Evolutionary conservation across 2,113 vertebrate genomes (phyloP).

Genomic region (Actenoides hombroni): DNA sequence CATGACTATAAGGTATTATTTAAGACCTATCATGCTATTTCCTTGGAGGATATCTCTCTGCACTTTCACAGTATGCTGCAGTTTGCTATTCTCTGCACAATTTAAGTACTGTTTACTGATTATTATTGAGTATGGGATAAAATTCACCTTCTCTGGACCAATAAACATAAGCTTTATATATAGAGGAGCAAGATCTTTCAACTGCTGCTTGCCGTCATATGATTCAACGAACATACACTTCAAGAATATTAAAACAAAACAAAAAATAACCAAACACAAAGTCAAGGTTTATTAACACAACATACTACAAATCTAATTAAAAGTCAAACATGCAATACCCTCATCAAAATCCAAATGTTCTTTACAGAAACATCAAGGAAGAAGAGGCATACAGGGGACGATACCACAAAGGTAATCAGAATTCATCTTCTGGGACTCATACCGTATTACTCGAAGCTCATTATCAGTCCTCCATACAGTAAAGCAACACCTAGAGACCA

Average conservation of each 20-base stretch:
- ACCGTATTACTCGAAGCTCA: slow-evolving; percentile 86
- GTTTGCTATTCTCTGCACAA: slow-evolving; percentile 19
- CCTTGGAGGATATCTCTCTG: slow-evolving; percentile 12
- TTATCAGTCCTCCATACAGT: slow-evolving; percentile 84
- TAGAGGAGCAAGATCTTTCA: not conserved
- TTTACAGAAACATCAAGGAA: slow-evolving; percentile 80
- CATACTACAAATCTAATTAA: slow-evolving; percentile 77
- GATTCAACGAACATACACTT: not conserved
- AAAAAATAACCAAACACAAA: not conserved
- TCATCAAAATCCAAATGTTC: slow-evolving; percentile 80
- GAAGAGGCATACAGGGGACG: slow-evolving; percentile 65
- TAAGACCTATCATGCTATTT: slow-evolving; percentile 20
- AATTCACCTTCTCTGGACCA: slow-evolving; percentile 10
- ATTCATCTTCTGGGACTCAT: slow-evolving; percentile 86
- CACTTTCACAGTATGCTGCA: slow-evolving; percentile 12
- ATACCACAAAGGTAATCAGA: slow-evolving; percentile 77
- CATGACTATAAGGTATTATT: slow-evolving; percentile 28
- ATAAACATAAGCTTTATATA: not conserved
- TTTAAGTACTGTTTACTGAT: slow-evolving; percentile 44
- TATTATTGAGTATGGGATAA: slow-evolving; percentile 35
- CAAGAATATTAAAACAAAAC: not conserved
- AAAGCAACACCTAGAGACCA: slow-evolving; percentile 84
- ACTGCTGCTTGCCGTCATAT: not conserved
- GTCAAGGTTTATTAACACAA: slow-evolving; percentile 65
- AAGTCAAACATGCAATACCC: slow-evolving; percentile 75